Evolutionary conservation across 2,888 invertebrate species (phyloP), one percentile per base, ranked within the genome.

Genomic region (Perithous albicinctus): DNA sequence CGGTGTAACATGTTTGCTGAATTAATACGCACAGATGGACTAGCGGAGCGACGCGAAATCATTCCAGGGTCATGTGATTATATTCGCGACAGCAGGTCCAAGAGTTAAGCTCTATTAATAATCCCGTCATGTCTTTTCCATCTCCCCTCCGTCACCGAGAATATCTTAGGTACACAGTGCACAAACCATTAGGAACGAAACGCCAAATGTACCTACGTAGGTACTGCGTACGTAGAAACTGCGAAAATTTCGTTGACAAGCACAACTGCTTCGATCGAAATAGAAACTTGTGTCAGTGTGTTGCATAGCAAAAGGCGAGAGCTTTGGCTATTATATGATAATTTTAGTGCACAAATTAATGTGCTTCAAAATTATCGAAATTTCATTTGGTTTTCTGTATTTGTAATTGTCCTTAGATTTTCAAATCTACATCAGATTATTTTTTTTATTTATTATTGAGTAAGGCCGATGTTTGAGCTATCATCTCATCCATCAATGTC

Each of bases 221-320:
- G 18, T 38, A 26, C 29, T 20, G 20, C 64, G 41, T 29, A 66
- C 23, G 32, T 46, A 48, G 29, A 10, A 18, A n/a, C n/a, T 15
- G 1, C n/a, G 54, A 77, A 77, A 77, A 61, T 26, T 73, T 77
- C 61, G 46, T 77, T 69, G 69, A 69, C 59, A 51, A 69, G 59
- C 32, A 38, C 59, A 51, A 61, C 43, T 38, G 48, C 76, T 23
- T 46, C 76, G 59, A 48, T 61, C 35, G 67, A 77, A 77, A 77
- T 69, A 77, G 69, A 77, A 67, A 67, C 64, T 26, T 48, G 63
- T 48, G 63, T 41, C 26, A 29, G 29, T 70, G 59, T 72, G 59
- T 59, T 56, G 29, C 43, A 46, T 56, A 23, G 8, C 35, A 32
- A 12, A 15, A 12, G 2, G 15, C n/a, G 3, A 1, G 1, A 12